phyloP scores from a whole-genome alignment of 2,113 vertebrate species.

The Podarcis raffonei region DNA sequence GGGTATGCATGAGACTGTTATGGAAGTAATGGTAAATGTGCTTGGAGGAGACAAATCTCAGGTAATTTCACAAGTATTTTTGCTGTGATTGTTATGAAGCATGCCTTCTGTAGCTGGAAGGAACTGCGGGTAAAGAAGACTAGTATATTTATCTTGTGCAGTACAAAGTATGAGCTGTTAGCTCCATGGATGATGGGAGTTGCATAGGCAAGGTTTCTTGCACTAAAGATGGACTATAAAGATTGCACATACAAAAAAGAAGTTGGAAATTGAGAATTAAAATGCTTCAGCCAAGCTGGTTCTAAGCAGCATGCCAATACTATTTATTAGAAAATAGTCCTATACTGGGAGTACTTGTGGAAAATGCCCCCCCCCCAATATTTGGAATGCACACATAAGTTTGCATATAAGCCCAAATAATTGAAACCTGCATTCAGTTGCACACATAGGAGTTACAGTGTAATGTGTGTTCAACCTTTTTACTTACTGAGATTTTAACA shows the following conservation, averaged over 20 bases:
- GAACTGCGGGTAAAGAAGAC: background rate
- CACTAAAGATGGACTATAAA: background rate
- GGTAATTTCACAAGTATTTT: constrained; percentile 73
- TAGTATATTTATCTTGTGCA: background rate
- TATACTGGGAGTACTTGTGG: background rate
- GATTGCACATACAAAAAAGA: background rate
- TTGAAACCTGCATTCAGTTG: too few species aligned
- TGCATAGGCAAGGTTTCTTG: background rate
- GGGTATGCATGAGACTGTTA: constrained; percentile 98
- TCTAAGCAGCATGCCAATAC: background rate
- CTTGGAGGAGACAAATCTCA: constrained; percentile 94
- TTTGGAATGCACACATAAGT: background rate
- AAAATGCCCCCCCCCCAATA: background rate
- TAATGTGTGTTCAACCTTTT: background rate
- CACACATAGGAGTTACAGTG: background rate
- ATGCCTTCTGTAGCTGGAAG: background rate
- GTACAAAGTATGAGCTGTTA: background rate
- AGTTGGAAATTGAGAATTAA: background rate
- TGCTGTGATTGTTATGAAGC: background rate
- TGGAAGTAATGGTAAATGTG: constrained; percentile 99
- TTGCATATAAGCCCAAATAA: background rate
- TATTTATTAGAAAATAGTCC: too few species aligned
- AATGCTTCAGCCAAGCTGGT: background rate
- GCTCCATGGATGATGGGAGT: background rate
- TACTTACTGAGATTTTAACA: background rate